Evolutionary conservation across 2,113 vertebrate genomes (phyloP).

Genomic region (Chamaea fasciata): DNA sequence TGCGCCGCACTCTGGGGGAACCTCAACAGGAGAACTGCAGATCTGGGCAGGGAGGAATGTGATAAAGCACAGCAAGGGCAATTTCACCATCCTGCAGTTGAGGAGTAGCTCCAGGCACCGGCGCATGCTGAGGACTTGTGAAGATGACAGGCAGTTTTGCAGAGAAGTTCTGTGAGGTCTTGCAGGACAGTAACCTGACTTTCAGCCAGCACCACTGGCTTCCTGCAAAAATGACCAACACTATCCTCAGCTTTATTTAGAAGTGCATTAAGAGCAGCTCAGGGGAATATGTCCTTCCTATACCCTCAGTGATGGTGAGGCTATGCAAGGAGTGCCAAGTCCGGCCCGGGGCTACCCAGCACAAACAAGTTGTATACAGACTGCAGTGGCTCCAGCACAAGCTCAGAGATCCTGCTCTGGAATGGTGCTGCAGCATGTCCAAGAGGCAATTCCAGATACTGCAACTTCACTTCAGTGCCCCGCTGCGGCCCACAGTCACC

Average conservation of each 20-base stretch:
- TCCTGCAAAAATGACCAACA: neutral
- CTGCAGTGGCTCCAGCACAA: neutral
- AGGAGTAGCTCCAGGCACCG: neutral
- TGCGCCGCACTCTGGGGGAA: neutral
- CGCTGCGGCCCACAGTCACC: rapidly evolving
- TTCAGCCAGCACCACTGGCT: neutral
- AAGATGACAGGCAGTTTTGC: neutral
- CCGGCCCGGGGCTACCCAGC: neutral
- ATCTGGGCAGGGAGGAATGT: neutral
- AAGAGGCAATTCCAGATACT: neutral
- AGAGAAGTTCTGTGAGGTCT: neutral
- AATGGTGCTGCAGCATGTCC: neutral
- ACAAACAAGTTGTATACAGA: neutral
- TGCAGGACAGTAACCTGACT: neutral
- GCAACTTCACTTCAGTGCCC: neutral
- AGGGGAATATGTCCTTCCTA: neutral
- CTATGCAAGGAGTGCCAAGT: neutral
- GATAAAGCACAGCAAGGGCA: neutral
- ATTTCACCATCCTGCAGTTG: neutral
- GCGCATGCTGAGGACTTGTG: rapidly evolving
- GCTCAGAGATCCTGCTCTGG: neutral
- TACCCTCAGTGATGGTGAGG: neutral
- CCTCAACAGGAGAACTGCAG: neutral
- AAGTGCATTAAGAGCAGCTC: rapidly evolving
- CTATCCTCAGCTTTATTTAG: neutral